Base-by-base conservation (phyloP, 2,888 invertebrate genomes). In the Philereme vetulata region DNA sequence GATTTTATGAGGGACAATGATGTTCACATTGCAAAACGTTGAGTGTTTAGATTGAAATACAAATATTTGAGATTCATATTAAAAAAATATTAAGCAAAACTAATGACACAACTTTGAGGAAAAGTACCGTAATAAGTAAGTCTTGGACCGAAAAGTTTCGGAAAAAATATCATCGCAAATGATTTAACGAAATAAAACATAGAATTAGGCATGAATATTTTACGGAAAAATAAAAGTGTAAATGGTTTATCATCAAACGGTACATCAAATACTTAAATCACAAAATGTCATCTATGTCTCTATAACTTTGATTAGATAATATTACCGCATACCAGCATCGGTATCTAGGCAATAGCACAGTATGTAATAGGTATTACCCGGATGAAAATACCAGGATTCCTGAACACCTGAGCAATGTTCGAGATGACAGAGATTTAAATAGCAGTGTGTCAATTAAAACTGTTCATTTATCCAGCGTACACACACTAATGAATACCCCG, bases 1-100 rank as follows among this genome's bases (percentile, higher is more conserved):
- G 21, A 21, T 72, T 70, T 71, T 64, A 65, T 76, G 65, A 62
- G 46, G 72, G 64, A 78, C 78, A 78, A 75, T 76, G 71, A 55
- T 57, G 55, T 59, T 65, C 57, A 50, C 56, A 56, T 69, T 70
- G 64, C 65, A 53, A 66, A 51, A 62, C 38, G 5, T 11, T 34
- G 10, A 51, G 11, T 44, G 33, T 43, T 58, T 57, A 48, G 43
- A 51, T 57, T 62, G 53, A 54, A 54, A 57, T n/a, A 51, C 46
- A 57, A 57, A 62, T 57, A 62, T 54, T 21, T 21, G 21, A 21
- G 21, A 21, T 21, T 21, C 21, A 21, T 21, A 1, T 21, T 21
- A 21, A 1, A 21, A 1, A 21, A 21, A 1, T 21, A 21, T 21
- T 21, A 21, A 21, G 2, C 21, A 21, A 21, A 21, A 21, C 21